Conservation (phyloP, 1,140 invertebrate species). For the Drosophila pruinosa region DNA sequence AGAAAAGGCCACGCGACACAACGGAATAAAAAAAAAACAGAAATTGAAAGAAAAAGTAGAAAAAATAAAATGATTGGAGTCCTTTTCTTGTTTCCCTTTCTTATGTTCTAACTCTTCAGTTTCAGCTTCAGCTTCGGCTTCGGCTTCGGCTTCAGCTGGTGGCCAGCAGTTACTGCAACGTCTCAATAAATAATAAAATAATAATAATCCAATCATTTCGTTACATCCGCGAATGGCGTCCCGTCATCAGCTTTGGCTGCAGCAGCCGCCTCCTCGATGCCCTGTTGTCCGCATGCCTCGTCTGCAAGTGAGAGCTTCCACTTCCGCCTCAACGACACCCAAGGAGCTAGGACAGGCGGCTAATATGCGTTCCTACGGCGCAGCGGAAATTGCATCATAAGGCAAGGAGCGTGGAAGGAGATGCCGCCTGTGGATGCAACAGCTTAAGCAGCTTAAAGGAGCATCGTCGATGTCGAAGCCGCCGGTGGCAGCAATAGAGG, state of each 20-base stretch:
- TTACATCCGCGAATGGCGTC: constrained; percentile 65
- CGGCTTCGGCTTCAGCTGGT: constrained; percentile 4
- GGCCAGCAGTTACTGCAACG: constrained; percentile 31
- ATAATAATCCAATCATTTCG: constrained; percentile 80
- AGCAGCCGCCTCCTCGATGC: background rate
- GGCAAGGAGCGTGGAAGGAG: background rate
- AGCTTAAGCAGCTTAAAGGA: constrained; percentile 71
- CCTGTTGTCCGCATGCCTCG: constrained; percentile 22
- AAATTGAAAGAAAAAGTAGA: background rate
- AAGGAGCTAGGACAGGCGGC: constrained; percentile 40
- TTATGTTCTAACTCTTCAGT: background rate
- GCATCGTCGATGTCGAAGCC: constrained; percentile 67
- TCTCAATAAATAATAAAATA: constrained; percentile 78
- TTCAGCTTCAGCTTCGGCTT: constrained; percentile 10
- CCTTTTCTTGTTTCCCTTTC: constrained; percentile 2
- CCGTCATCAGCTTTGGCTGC: constrained; percentile 56
- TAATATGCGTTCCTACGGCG: constrained; percentile 63
- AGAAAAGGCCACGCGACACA: constrained; percentile 9
- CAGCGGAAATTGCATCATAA: constrained; percentile 74
- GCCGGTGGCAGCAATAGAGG: constrained; percentile 33
- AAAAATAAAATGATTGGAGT: constrained; percentile 1
- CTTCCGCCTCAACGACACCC: constrained; percentile 9
- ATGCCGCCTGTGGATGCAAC: too few species aligned
- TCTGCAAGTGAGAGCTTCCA: constrained; percentile 1
- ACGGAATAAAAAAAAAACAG: constrained; percentile 1